Conservation (phyloP, 2,888 invertebrate genomes). For the Axea sp. region DNA sequence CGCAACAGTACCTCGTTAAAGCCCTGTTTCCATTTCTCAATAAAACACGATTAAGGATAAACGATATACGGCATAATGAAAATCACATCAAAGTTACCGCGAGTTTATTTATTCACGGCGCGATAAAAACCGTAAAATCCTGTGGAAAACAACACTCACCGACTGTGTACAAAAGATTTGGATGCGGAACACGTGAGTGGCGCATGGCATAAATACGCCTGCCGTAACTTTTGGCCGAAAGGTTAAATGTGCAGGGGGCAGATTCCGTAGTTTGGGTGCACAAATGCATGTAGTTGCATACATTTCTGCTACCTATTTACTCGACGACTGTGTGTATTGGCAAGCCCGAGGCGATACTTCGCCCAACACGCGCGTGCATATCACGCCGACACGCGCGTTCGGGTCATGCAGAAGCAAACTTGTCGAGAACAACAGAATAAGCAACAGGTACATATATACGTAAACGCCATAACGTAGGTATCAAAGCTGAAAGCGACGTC, state of each 20-base stretch:
- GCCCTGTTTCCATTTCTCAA: too few relatives aligned
- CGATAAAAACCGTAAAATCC: too few relatives aligned
- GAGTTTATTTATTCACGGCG: too few relatives aligned
- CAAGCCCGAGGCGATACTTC: slow-evolving; percentile 52
- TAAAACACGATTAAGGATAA: too few relatives aligned
- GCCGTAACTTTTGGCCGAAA: slow-evolving; percentile 21
- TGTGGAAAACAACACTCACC: too few relatives aligned
- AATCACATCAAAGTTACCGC: too few relatives aligned
- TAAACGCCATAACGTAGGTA: slow-evolving; percentile 67
- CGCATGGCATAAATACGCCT: slow-evolving; percentile 6
- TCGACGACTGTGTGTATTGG: slow-evolving; percentile 45
- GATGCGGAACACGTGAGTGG: too few relatives aligned
- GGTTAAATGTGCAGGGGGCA: slow-evolving; percentile 20
- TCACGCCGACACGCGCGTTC: slow-evolving; percentile 25
- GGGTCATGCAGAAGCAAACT: slow-evolving; percentile 53
- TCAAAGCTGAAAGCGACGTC: slow-evolving; percentile 65
- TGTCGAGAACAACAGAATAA: slow-evolving; percentile 70
- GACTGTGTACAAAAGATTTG: too few relatives aligned
- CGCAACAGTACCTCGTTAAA: too few relatives aligned
- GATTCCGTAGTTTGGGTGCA: slow-evolving; percentile 12
- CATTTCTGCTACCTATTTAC: slow-evolving; percentile 41
- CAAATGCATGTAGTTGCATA: slow-evolving; percentile 27
- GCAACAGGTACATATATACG: slow-evolving; percentile 74
- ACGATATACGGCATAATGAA: too few relatives aligned
- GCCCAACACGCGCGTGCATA: slow-evolving; percentile 33